A percentile compares a stretch with the other conserved stretches of the same genome.
Conservation (phyloP, 2,113 vertebrate species). For the Isurus oxyrinchus region DNA sequence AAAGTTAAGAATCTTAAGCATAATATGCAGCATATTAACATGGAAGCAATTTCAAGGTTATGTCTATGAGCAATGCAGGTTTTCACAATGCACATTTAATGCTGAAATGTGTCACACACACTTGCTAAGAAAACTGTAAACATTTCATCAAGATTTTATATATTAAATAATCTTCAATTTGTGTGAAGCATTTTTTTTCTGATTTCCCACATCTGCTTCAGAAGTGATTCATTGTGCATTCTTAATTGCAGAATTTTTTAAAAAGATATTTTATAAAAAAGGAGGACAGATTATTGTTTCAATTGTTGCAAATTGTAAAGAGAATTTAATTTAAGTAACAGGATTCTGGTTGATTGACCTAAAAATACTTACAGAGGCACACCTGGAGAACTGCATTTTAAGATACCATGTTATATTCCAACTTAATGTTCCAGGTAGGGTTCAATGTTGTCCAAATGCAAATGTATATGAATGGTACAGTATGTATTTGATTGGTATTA, state of each 20-base stretch:
- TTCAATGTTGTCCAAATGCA: neutral
- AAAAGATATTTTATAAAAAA: neutral
- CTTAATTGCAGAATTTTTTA: neutral
- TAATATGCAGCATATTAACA: neutral
- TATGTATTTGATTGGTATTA: conserved; percentile 18
- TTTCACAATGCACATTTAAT: neutral
- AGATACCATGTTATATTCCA: neutral
- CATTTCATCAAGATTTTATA: neutral
- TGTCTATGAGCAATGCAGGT: neutral
- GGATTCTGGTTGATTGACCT: neutral
- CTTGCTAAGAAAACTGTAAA: neutral
- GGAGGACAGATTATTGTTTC: neutral
- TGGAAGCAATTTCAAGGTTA: neutral
- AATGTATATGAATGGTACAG: neutral
- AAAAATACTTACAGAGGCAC: neutral
- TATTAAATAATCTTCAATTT: neutral
- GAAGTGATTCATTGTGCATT: neutral
- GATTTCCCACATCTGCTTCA: neutral
- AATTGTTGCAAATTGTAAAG: neutral
- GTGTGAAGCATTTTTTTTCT: neutral
- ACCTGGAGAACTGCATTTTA: neutral
- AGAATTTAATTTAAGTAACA: neutral
- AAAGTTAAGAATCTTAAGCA: neutral
- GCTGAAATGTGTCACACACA: neutral
- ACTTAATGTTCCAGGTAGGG: neutral